phyloP scores from a whole-genome alignment of 2,888 invertebrate species.

The Aspidiotus destructor region DNA sequence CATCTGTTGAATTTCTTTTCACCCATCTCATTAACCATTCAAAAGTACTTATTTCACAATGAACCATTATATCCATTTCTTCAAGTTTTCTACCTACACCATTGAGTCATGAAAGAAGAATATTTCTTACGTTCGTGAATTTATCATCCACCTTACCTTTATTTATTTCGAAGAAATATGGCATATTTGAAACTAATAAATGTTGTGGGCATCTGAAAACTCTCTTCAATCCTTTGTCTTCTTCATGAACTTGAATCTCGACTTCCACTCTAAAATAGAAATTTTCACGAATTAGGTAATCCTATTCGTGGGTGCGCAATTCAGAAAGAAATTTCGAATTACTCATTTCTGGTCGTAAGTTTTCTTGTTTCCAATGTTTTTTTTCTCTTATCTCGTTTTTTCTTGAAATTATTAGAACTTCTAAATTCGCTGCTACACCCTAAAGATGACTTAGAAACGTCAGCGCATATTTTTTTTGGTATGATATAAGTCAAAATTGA shows the following conservation, averaged over 20 bases:
- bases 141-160: constrained; percentile 46
- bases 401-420: not conserved
- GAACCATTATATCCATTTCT: constrained; percentile 93
- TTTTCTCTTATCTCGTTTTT: constrained; percentile 26
- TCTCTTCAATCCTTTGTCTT: constrained; percentile 77
- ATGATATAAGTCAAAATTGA: constrained; percentile 69
- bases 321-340: constrained; percentile 25
- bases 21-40: constrained; percentile 96
- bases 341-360: constrained; percentile 34
- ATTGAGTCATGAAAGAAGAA: not conserved
- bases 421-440: too few relatives aligned
- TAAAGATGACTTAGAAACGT: too few relatives aligned
- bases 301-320: not conserved
- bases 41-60: constrained; percentile 91
- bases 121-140: not conserved
- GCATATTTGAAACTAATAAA: constrained; percentile 81
- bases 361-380: constrained; percentile 9
- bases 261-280: constrained; percentile 57
- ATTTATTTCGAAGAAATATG: constrained; percentile 85
- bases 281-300: not conserved
- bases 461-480: constrained; percentile 41
- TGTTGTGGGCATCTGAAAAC: constrained; percentile 84
- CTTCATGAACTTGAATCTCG: constrained; percentile 90
- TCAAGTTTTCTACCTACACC: constrained; percentile 57
- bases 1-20: constrained; percentile 56